Conservation (phyloP, 2,888 invertebrate genomes). For the Asteroscopus sphinx region DNA sequence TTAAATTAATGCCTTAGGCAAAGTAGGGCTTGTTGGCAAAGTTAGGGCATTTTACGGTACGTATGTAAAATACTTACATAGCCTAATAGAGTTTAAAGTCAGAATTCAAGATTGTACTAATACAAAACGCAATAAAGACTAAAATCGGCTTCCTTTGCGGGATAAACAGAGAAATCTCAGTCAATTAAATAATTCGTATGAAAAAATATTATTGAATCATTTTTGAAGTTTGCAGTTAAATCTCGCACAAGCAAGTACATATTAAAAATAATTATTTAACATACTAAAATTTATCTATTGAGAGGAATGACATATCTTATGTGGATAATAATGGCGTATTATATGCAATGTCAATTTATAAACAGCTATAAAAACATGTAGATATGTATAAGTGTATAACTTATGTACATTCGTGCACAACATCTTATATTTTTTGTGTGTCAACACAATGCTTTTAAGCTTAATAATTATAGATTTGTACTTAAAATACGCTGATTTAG, state of each 20-base stretch:
- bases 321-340: slow-evolving; percentile 52
- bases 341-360: slow-evolving; percentile 60
- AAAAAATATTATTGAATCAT: neutral
- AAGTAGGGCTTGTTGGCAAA: too few species aligned
- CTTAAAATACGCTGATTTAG: slow-evolving; percentile 68
- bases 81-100: neutral
- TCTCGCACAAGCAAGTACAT: slow-evolving; percentile 48
- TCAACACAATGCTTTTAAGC: slow-evolving; percentile 74
- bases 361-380: slow-evolving; percentile 56
- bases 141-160: neutral
- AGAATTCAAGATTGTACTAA: too few species aligned
- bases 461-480: slow-evolving; percentile 73
- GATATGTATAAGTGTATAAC: slow-evolving; percentile 50
- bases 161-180: slow-evolving; percentile 4
- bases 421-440: slow-evolving; percentile 75
- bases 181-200: neutral
- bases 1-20: too few species aligned
- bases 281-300: slow-evolving; percentile 49
- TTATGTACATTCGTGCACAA: slow-evolving; percentile 78
- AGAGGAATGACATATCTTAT: slow-evolving; percentile 78
- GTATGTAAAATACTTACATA: neutral
- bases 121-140: neutral
- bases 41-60: too few species aligned
- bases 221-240: slow-evolving; percentile 19
- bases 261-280: slow-evolving; percentile 55